Evolutionary conservation across 2,797 vertebrate species (phyloP), one percentile per base, ranked within the genome.

Genomic region (Phalanger gymnotis): DNA sequence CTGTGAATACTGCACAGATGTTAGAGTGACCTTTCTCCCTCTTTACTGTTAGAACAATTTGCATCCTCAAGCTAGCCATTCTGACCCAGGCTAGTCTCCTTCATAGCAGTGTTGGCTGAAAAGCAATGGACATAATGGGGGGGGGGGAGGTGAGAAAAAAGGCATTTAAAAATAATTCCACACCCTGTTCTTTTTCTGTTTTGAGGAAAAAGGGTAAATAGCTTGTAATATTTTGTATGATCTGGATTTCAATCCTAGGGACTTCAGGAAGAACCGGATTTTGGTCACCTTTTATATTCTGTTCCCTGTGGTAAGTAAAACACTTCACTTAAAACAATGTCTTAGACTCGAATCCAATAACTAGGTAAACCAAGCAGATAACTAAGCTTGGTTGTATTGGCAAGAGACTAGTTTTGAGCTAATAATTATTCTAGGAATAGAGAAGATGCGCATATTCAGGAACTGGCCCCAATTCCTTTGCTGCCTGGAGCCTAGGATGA

Each of bases 361-460:
- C 47, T 13, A 54, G 54, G 53, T 51, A 27, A 56, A 16, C 53
- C 25, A 52, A 11, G 54, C 25, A 91, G n/a, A 57, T 92, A 51
- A 53, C 53, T 52, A 27, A 52, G 11, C 7, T 90, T 2, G 34
- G 10, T 28, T 14, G 0, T 25, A 92, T 89, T 47, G 52, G 31
- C 1, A 53, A 54, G 91, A 94, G 55, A 55, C 51, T 16, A n/a
- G 57, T 40, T 53, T 12, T 30, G 1, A 16, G 0, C n/a, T 89
- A 4, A 40, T 47, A 40, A 54, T 25, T 12, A 5, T 40, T 0
- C 4, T 0, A 9, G 47, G 47, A 13, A 2, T 31, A 30, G 61
- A 91, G 0, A 12, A 40, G 2, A 2, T 4, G 12, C 53, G 31
- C 1, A 1, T 40, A 0, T 0, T 5, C 3, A n/a, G 40, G 10